Percentiles rank a stretch among this genome's conserved stretches.
Conservation (phyloP, 2,888 invertebrate genomes). For the Melanostoma mellinum region DNA sequence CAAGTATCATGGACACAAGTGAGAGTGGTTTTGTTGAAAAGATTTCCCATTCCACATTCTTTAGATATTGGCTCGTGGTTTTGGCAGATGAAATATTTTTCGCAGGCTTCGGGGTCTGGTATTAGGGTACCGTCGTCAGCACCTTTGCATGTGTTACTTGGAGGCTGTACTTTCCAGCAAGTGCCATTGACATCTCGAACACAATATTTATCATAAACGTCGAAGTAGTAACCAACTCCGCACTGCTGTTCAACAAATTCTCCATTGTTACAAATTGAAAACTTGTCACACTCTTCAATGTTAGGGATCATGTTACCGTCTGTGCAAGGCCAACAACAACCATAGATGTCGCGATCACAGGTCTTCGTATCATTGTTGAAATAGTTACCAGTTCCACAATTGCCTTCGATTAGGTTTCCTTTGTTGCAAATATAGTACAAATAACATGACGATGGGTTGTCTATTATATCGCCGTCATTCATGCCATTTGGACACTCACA, state of each 20-base stretch:
- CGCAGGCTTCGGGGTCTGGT: constrained; percentile 37
- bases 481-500: constrained; percentile 39
- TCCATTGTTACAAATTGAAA: constrained; percentile 62
- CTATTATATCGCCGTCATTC: constrained; percentile 49
- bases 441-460: constrained; percentile 46
- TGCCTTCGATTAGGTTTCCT: constrained; percentile 66
- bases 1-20: constrained; percentile 56
- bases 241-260: constrained; percentile 73
- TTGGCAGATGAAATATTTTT: constrained; percentile 57
- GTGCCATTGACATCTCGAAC: constrained; percentile 38
- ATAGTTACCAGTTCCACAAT: constrained; percentile 73
- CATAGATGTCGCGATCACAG: constrained; percentile 56
- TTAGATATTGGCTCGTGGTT: constrained; percentile 38
- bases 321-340: constrained; percentile 31
- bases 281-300: constrained; percentile 52
- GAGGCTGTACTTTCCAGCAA: constrained; percentile 41
- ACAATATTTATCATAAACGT: constrained; percentile 61
- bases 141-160: constrained; percentile 43
- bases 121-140: constrained; percentile 49
- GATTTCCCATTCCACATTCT: constrained; percentile 57
- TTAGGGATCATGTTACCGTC: constrained; percentile 61
- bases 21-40: constrained; percentile 37
- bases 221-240: constrained; percentile 76
- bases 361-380: constrained; percentile 66
- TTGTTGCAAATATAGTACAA: constrained; percentile 69